Base-by-base conservation (phyloP, 92 coral and sea anemone genomes). In the Porites cylindrica region DNA sequence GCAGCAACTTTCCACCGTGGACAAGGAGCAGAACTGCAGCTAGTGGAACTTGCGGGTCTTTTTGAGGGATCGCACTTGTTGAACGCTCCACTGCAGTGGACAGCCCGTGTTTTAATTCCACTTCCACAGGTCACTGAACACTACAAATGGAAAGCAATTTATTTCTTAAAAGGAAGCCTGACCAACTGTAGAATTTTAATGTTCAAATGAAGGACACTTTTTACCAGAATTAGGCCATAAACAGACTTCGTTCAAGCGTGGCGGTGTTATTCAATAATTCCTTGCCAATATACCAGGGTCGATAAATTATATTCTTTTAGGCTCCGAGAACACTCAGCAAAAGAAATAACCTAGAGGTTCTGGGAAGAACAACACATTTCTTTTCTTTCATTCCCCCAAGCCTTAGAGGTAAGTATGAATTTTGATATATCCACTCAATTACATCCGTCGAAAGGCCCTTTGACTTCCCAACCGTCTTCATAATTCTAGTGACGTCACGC, bases 91-190 rank as follows among this genome's bases (percentile, higher is more conserved):
- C 83, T 50, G 58, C 99, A 97, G 12, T 90, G 72, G 3, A 97
- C 94, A 17, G 86, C 90, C 38, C 99, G 82, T 32, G 61, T 65
- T 76, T 90, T 79, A 10, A 82, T 62, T 68, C 98, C 99, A 21
- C 82, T 76, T 29, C 95, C 99, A 51, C 99, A 96, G 10, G 95
- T 92, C 59, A 79, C 89, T 47, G 99, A 94, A 72, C 99, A 96
- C 96, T 94, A 66, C 19, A 82, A 73, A 64, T 3, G 58, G 29
- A 21, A 61, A 6, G 8, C 12, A 1, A 38, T 29, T 62, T 62
- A 16, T 16, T 11, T 59, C 17, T 59, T 11, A 14, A 62, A 18
- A 7, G 66, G 18, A 14, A 62, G 13, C 66, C 17, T 14, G 8
- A 4, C n/a, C 20, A 56, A 56, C 14, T 56, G 13, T 56, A 14